phyloP scores from a whole-genome alignment of 2,797 vertebrate species.

The Sphaeramia orbicularis region DNA sequence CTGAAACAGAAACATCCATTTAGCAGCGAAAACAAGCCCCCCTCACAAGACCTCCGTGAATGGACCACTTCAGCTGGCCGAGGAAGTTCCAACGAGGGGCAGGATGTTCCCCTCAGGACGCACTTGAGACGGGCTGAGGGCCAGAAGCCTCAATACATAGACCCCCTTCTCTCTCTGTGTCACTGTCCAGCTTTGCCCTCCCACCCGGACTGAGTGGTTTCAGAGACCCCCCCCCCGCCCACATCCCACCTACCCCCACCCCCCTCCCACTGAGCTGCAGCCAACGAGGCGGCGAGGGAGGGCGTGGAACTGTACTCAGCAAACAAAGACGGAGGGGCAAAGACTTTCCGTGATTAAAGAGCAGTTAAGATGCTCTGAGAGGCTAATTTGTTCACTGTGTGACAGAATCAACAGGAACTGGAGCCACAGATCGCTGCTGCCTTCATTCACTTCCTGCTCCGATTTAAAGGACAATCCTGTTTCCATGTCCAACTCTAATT shows the following conservation, averaged over 20 bases:
- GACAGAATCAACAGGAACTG: slow-evolving; percentile 65
- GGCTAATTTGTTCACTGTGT: slow-evolving; percentile 68
- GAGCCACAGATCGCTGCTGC: slow-evolving; percentile 37
- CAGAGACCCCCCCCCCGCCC: slow-evolving; percentile 7
- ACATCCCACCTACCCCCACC: slow-evolving; percentile 32
- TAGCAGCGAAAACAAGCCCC: slow-evolving; percentile 77
- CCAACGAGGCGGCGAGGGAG: slow-evolving; percentile 56
- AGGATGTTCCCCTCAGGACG: slow-evolving; percentile 84
- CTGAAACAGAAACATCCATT: slow-evolving; percentile 84
- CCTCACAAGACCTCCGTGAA: slow-evolving; percentile 79
- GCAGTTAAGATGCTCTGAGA: slow-evolving; percentile 70
- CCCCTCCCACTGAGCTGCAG: slow-evolving; percentile 48
- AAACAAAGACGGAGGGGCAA: slow-evolving; percentile 62
- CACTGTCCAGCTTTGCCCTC: slow-evolving; percentile 61
- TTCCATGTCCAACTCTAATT: slow-evolving; percentile 11
- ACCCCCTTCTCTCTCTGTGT: slow-evolving; percentile 56
- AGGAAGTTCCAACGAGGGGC: slow-evolving; percentile 80
- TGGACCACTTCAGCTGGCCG: slow-evolving; percentile 79
- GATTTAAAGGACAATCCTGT: slow-evolving; percentile 18
- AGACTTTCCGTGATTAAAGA: slow-evolving; percentile 68
- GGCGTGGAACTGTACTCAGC: slow-evolving; percentile 63
- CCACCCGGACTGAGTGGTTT: slow-evolving; percentile 44
- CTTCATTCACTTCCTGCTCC: slow-evolving; percentile 45
- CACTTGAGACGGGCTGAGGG: slow-evolving; percentile 77
- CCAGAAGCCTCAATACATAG: slow-evolving; percentile 71